phyloP scores from a whole-genome alignment of 2,888 invertebrate species.

The Caenorhabditis japonica region DNA sequence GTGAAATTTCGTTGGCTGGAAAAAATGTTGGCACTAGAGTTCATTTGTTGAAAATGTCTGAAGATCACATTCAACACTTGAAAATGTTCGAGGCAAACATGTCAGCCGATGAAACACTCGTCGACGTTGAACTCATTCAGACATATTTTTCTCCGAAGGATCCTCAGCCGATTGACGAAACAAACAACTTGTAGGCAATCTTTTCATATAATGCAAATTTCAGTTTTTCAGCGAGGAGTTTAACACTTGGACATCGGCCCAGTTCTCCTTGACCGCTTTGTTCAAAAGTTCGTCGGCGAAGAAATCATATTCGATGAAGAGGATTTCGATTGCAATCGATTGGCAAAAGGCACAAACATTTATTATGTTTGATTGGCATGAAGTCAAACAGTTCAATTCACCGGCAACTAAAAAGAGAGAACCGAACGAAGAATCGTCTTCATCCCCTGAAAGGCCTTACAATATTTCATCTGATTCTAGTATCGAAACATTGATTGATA shows the following conservation, averaged over 20 bases:
- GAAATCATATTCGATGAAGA: conserved; percentile 36
- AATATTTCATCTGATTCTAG: conserved; percentile 42
- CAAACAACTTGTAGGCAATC: neutral
- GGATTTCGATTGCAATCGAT: conserved; percentile 36
- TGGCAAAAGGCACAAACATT: conserved; percentile 21
- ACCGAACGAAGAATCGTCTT: neutral
- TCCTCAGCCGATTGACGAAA: neutral
- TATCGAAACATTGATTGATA: conserved; percentile 41
- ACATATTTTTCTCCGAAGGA: conserved; percentile 26
- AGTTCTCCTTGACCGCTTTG: conserved; percentile 36
- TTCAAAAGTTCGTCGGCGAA: conserved; percentile 40
- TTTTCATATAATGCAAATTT: no score
- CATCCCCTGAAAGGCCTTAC: conserved; percentile 10
- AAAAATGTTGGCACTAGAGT: conserved; percentile 20
- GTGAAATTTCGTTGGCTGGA: conserved; percentile 14
- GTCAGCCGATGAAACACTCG: conserved; percentile 25
- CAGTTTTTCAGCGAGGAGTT: conserved; percentile 9
- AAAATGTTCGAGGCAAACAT: conserved; percentile 27
- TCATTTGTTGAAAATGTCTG: conserved; percentile 38
- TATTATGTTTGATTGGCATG: conserved; percentile 29
- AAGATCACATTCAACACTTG: conserved; percentile 31
- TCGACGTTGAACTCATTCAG: conserved; percentile 38
- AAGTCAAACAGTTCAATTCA: conserved; percentile 22
- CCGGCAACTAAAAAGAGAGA: conserved; percentile 21
- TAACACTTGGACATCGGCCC: neutral